Evolutionary conservation across 1,140 invertebrate genomes (phyloP), one percentile per base, ranked within the genome.

Genomic region (Phenacoccus solenopsis): DNA sequence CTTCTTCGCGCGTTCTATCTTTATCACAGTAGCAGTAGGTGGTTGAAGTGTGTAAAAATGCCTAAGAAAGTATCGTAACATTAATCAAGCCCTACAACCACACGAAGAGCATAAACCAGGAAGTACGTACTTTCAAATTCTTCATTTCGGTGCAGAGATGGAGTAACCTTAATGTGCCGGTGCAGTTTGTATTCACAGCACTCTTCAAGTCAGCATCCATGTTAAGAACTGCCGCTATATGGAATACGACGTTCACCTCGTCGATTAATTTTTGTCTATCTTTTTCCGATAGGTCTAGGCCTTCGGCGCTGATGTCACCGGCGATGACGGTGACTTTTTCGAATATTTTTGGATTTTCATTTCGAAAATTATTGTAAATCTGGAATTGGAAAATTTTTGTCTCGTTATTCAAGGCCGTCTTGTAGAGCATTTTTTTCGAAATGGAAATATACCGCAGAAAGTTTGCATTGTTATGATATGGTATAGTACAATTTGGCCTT

Each of bases 211-310:
- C 80, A 77, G 96, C 94, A 76, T 96, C 90, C 77, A 98, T 97
- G 76, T 89, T 89, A 49, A 98, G 88, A 70, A 90, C 96, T 0
- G 96, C 96, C 0, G 96, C 96, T 1, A 88, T 88, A 76, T 98
- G 94, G 78, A 95, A 96, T 7, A 98, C 86, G 13, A 98, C 81
- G 24, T 81, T 80, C n/a, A 88, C 82, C 70, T 82, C 79, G 21
- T 84, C 76, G 16, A 77, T 74, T 1, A 89, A 76, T 2, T 78
- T 78, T 49, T 85, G 80, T 74, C 89, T 85, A 81, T 98, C 94
- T 21, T 83, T 80, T 4, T 84, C 78, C 74, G 86, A 90, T 73
- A 99, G 90, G 4, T 94, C 96, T 49, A 99, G 79, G 70, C 91
- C 88, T 12, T 90, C 86, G 75, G 90, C 84, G 72, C 92, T 90